Conservation (phyloP, 1,140 invertebrate species). For the Pantala flavescens region DNA sequence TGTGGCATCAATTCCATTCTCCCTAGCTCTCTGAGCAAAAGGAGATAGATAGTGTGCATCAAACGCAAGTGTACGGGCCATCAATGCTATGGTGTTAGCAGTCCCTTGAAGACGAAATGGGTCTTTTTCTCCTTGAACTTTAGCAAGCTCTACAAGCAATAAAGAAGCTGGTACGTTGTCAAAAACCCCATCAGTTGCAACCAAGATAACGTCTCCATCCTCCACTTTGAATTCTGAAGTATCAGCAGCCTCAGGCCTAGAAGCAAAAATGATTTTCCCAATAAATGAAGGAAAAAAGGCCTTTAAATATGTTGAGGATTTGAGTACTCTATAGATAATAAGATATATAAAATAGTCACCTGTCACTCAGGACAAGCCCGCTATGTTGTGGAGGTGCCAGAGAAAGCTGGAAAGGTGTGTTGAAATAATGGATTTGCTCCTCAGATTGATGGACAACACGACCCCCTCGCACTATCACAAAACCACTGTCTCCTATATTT, state of each 20-base stretch:
- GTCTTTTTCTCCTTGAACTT: slow-evolving; percentile 56
- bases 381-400: slow-evolving; percentile 82
- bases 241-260: slow-evolving; percentile 80
- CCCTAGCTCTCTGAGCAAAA: slow-evolving; percentile 81
- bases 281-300: too few species aligned
- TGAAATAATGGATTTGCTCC: slow-evolving; percentile 97
- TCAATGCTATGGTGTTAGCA: slow-evolving; percentile 88
- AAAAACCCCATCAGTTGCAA: slow-evolving; percentile 96
- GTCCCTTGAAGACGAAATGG: slow-evolving; percentile 70
- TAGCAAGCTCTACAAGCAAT: slow-evolving; percentile 65
- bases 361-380: slow-evolving; percentile 75
- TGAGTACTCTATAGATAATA: too few species aligned
- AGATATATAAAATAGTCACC: slow-evolving; percentile 40
- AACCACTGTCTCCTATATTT: slow-evolving; percentile 98
- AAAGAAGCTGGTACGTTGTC: slow-evolving; percentile 91
- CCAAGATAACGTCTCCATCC: slow-evolving; percentile 88
- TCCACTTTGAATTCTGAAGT: slow-evolving; percentile 82
- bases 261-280: too few species aligned
- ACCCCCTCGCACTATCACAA: slow-evolving; percentile 78
- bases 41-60: slow-evolving; percentile 92
- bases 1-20: slow-evolving; percentile 85
- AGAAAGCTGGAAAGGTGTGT: slow-evolving; percentile 94
- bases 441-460: slow-evolving; percentile 82
- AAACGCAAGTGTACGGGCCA: slow-evolving; percentile 84
- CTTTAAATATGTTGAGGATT: too few species aligned